Conservation (phyloP, 2,797 vertebrate species). For the Gastrophryne carolinensis region DNA sequence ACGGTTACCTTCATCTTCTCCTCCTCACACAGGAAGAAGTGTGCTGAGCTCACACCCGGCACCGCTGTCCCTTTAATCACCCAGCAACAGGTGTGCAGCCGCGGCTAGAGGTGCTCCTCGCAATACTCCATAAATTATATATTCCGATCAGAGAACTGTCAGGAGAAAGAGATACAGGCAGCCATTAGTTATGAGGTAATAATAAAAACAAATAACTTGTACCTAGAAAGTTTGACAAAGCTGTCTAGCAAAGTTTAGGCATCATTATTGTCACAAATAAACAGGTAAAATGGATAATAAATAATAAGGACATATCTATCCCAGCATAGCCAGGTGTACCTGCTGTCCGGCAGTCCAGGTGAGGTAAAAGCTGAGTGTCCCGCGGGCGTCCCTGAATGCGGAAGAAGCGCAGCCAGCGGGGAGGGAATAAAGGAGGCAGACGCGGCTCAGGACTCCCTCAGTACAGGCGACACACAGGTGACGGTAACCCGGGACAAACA, state of each 20-base stretch:
- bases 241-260: neutral
- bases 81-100: constrained; percentile 30
- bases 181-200: too few relatives aligned
- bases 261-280: neutral
- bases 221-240: neutral
- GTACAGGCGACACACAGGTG: neutral
- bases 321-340: too few relatives aligned
- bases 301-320: too few relatives aligned
- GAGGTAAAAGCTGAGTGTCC: neutral
- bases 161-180: too few relatives aligned
- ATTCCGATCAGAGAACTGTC: constrained; percentile 1
- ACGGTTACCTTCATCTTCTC: constrained; percentile 90
- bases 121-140: neutral
- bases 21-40: neutral
- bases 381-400: constrained; percentile 14
- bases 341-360: constrained; percentile 11
- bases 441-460: constrained; percentile 5
- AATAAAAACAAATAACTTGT: too few relatives aligned
- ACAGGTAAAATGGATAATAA: too few relatives aligned
- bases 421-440: too few relatives aligned
- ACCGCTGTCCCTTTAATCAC: neutral
- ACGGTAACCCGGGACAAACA: neutral
- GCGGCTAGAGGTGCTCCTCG: neutral
- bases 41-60: neutral
- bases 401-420: too few relatives aligned